phyloP scores from a whole-genome alignment of 2,113 vertebrate genomes.

The Crypturellus undulatus region DNA sequence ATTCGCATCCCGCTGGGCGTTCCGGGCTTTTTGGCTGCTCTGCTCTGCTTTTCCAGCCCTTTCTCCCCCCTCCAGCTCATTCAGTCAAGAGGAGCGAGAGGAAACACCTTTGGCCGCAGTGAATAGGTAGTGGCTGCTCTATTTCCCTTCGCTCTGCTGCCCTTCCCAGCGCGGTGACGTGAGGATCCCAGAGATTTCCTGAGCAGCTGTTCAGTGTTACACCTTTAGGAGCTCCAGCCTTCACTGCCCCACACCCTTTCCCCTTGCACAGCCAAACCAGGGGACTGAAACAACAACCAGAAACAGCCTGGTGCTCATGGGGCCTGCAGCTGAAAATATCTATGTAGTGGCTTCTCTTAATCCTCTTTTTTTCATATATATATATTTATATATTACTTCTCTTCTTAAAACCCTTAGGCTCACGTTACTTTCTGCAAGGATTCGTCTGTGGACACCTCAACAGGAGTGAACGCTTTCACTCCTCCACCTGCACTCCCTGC shows the following conservation, averaged over 20 bases:
- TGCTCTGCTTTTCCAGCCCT: neutral
- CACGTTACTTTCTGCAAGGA: conserved; percentile 29
- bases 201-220: conserved; percentile 52
- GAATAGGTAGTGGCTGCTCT: neutral
- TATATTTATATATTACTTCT: neutral
- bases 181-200: conserved; percentile 56
- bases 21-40: neutral
- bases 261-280: conserved; percentile 27
- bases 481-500: conserved; percentile 52
- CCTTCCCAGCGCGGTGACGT: neutral
- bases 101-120: conserved; percentile 53
- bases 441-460: conserved; percentile 45
- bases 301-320: neutral
- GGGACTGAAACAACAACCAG: neutral
- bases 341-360: neutral
- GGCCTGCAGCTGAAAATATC: neutral
- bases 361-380: neutral
- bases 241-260: conserved; percentile 58
- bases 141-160: conserved; percentile 7
- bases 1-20: neutral
- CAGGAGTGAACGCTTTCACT: conserved; percentile 54
- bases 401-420: neutral
- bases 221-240: conserved; percentile 34
- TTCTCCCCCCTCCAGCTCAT: neutral
- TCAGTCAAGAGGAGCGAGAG: conserved; percentile 26